A percentile compares a stretch with the other conserved stretches of the same genome.
Conservation (phyloP, 2,888 invertebrate species). For the Cryptophagus acutangulus region DNA sequence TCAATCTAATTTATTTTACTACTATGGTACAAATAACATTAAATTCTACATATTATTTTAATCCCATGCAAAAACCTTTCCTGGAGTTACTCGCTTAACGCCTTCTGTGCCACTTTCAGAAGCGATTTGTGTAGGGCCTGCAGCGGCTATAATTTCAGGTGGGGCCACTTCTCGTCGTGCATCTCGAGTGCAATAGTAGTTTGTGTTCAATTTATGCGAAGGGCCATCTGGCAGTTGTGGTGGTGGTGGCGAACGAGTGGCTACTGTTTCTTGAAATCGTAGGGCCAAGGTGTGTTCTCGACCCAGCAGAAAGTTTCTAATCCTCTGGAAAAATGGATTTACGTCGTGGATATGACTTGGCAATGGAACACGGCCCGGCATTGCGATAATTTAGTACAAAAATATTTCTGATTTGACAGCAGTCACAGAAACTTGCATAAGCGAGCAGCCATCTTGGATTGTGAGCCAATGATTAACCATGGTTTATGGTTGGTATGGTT, state of each 20-base stretch:
- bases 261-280: constrained; percentile 57
- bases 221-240: constrained; percentile 80
- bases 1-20: too few relatives aligned
- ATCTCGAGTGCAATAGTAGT: constrained; percentile 83
- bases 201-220: constrained; percentile 68
- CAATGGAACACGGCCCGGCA: constrained; percentile 26
- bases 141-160: constrained; percentile 54
- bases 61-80: constrained; percentile 34
- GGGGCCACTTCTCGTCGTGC: constrained; percentile 73
- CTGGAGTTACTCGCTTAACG: constrained; percentile 31
- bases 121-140: constrained; percentile 9
- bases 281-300: constrained; percentile 52
- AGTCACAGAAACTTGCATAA: too few relatives aligned
- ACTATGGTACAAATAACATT: too few relatives aligned
- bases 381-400: constrained; percentile 8
- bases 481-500: too few relatives aligned
- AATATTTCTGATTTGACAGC: too few relatives aligned
- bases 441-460: too few relatives aligned
- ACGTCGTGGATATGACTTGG: constrained; percentile 63
- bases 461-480: too few relatives aligned
- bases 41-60: constrained; percentile 14
- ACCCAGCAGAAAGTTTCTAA: constrained; percentile 65
- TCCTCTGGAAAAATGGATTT: constrained; percentile 56
- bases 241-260: constrained; percentile 74
- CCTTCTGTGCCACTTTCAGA: not conserved